phyloP scores from a whole-genome alignment of 2,113 vertebrate genomes.

The Carassius gibelio region DNA sequence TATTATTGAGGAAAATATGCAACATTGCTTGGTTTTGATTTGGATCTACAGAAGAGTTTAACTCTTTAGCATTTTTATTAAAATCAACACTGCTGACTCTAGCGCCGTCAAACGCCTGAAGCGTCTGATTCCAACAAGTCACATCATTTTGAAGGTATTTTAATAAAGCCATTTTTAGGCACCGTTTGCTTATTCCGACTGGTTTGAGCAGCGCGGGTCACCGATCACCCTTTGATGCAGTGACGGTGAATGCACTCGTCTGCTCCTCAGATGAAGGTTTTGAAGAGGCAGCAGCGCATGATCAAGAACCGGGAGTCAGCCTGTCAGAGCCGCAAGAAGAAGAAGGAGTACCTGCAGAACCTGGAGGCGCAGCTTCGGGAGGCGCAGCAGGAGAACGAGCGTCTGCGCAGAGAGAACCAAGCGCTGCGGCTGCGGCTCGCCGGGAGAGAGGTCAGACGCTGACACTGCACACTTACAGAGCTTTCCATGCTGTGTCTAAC shows the following conservation, averaged over 20 bases:
- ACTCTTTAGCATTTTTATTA: too few species aligned
- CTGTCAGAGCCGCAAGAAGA: conserved; percentile 89
- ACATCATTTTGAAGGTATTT: too few species aligned
- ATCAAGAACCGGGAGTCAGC: conserved; percentile 92
- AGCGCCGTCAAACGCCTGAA: too few species aligned
- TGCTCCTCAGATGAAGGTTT: conserved; percentile 80
- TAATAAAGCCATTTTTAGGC: too few species aligned
- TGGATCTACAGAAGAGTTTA: too few species aligned
- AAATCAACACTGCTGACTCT: too few species aligned
- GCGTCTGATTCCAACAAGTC: too few species aligned
- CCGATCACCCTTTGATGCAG: too few species aligned
- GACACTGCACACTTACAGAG: fast-evolving
- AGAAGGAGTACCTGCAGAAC: conserved; percentile 91
- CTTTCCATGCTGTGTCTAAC: not conserved
- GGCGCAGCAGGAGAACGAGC: conserved; percentile 84
- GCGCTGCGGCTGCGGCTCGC: conserved; percentile 82
- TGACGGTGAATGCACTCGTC: not conserved
- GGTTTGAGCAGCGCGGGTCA: too few species aligned
- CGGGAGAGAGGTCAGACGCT: conserved; percentile 66
- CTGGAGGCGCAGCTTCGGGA: conserved; percentile 84
- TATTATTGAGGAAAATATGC: too few species aligned
- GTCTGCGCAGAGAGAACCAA: conserved; percentile 83
- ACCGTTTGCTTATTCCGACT: too few species aligned
- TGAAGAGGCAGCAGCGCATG: conserved; percentile 93
- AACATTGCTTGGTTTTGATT: too few species aligned